phyloP scores from a whole-genome alignment of 2,113 vertebrate genomes.

The Corythornis madagascariensis region DNA sequence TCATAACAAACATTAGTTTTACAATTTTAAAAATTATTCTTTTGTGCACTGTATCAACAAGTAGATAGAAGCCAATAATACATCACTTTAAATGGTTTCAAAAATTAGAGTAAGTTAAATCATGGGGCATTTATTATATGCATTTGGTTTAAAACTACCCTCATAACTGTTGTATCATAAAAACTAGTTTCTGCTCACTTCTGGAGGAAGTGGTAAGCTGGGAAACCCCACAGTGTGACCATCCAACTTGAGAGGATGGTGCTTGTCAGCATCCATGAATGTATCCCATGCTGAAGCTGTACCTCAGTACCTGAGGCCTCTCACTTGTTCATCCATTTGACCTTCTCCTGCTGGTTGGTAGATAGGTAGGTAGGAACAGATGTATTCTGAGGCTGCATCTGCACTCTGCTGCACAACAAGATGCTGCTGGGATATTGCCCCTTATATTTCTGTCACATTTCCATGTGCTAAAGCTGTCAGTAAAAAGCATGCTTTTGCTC shows the following conservation, averaged over 20 bases:
- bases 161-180: neutral
- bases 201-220: constrained; percentile 29
- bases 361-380: neutral
- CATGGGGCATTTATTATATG: fast-evolving
- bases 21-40: neutral
- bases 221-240: neutral
- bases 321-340: neutral
- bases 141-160: neutral
- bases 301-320: neutral
- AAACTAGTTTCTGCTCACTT: neutral
- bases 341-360: neutral
- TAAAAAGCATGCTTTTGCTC: neutral
- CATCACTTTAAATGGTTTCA: neutral
- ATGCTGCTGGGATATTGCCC: neutral
- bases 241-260: neutral
- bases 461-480: neutral
- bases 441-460: neutral
- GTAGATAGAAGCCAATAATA: neutral
- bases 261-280: neutral
- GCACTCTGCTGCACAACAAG: fast-evolving
- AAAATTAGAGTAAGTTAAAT: neutral
- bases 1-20: neutral
- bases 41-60: neutral
- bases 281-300: neutral
- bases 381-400: neutral